phyloP scores from a whole-genome alignment of 1,140 invertebrate genomes.

The Rhysida immarginata region DNA sequence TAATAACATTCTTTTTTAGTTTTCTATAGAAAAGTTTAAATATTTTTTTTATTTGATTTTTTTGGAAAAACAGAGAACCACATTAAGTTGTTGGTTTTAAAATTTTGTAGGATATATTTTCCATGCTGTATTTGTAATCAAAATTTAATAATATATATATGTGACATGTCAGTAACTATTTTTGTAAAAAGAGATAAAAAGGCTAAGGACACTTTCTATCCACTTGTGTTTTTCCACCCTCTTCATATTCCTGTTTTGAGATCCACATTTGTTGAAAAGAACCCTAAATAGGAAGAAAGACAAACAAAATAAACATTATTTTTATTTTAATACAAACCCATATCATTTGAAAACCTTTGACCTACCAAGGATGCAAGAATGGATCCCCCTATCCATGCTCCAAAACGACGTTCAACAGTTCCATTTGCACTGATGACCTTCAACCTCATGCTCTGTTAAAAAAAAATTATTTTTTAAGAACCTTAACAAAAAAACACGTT shows the following conservation, averaged over 20 bases:
- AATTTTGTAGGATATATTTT: no score
- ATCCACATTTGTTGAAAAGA: constrained; percentile 98
- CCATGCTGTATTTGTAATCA: no score
- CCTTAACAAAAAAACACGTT: no score
- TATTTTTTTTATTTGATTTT: no score
- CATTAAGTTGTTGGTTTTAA: no score
- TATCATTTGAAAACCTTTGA: neutral
- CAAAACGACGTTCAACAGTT: constrained; percentile 68
- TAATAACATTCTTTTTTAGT: no score
- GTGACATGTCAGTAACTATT: no score
- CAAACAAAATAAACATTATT: neutral
- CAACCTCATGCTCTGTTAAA: constrained; percentile 52
- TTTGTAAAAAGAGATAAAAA: neutral
- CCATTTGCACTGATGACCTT: constrained; percentile 74
- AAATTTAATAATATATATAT: no score
- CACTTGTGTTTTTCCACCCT: constrained; percentile 77
- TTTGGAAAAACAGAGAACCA: no score
- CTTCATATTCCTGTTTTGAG: constrained; percentile 90
- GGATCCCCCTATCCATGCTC: constrained; percentile 91
- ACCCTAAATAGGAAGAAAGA: constrained; percentile 33
- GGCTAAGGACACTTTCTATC: constrained; percentile 76
- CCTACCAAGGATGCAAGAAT: constrained; percentile 72
- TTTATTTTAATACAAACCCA: neutral
- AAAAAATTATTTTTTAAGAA: constrained; percentile 11
- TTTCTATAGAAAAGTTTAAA: no score